Conservation (phyloP, 2,113 vertebrate genomes). For the Tachuris rubrigastra region DNA sequence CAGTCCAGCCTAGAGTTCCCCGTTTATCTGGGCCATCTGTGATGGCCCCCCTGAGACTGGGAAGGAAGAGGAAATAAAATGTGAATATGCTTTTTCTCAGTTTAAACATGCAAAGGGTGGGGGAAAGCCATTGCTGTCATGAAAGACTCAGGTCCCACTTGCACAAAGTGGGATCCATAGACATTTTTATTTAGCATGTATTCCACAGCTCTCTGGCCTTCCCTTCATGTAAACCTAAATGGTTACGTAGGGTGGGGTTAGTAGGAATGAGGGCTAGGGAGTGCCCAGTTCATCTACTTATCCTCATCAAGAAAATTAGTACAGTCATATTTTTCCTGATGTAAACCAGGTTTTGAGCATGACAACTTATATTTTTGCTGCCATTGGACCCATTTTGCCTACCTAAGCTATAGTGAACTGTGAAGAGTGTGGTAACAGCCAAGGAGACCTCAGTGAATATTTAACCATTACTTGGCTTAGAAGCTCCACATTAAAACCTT, state of each 20-base stretch:
- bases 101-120: background rate
- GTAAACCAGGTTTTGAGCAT: background rate
- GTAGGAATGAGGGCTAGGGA: background rate
- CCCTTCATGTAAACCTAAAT: background rate
- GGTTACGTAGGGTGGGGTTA: background rate
- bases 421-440: background rate
- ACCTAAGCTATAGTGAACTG: background rate
- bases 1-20: background rate
- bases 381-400: background rate
- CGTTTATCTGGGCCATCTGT: background rate
- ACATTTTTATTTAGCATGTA: background rate
- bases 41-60: background rate
- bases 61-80: background rate
- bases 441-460: background rate
- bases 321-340: background rate
- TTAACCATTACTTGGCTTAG: background rate
- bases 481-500: background rate
- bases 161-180: background rate
- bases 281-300: background rate
- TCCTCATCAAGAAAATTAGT: background rate
- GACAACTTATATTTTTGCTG: background rate
- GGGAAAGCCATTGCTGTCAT: background rate
- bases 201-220: background rate
- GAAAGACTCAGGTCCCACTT: background rate
- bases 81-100: background rate